These are phyloP conservation scores for Copsychus sechellarum DNA, from an alignment of 2,113 vertebrate species.

Conservation along the genomic window DNA sequence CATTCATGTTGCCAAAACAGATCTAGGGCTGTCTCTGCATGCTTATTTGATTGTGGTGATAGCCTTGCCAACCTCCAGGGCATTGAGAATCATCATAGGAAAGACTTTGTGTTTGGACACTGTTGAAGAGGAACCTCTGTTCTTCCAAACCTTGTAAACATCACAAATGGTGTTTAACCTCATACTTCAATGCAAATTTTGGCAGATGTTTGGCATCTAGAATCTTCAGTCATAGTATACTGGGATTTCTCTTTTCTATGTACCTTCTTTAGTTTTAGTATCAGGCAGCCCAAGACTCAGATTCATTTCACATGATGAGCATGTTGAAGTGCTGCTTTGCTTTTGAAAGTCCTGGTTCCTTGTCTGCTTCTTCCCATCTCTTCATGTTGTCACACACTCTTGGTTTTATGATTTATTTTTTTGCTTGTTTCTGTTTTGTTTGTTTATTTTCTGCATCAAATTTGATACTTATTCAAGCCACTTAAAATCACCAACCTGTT, in stretches of 20 bases:
- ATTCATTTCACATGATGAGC: rapidly evolving
- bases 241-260: neutral
- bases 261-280: neutral
- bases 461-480: neutral
- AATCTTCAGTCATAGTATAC: neutral
- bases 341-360: neutral
- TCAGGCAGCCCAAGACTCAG: neutral
- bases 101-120: neutral
- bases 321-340: neutral
- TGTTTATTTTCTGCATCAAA: neutral
- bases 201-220: neutral
- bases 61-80: neutral
- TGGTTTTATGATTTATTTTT: neutral
- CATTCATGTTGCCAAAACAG: neutral
- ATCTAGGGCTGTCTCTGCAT: neutral
- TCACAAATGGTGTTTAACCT: neutral
- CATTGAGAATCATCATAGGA: neutral
- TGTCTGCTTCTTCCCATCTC: neutral
- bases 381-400: rapidly evolving
- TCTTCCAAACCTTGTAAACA: neutral
- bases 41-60: neutral
- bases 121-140: neutral
- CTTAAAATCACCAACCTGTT: neutral
- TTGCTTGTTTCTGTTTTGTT: neutral
- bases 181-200: neutral